Evolutionary conservation across 2,888 invertebrate species (phyloP).

Genomic region (Microctonus brassicae): DNA sequence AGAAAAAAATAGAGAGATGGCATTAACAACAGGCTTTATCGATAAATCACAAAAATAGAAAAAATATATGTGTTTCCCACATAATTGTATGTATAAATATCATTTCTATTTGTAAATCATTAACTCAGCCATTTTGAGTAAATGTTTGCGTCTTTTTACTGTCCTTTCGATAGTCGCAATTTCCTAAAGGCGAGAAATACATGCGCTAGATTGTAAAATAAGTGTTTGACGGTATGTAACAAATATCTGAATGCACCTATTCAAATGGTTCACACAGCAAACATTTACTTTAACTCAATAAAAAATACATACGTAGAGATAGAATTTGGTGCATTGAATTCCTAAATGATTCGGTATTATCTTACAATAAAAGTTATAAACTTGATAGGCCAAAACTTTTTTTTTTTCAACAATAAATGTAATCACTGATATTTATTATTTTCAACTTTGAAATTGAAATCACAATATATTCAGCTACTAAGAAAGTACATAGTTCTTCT

Average conservation of each 20-base stretch:
- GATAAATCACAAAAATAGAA: constrained; percentile 65
- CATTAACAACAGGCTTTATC: constrained; percentile 69
- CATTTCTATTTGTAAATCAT: constrained; percentile 11
- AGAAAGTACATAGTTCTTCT: constrained; percentile 67
- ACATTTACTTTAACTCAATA: constrained; percentile 55
- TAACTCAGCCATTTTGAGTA: constrained; percentile 41
- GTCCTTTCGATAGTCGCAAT: not conserved
- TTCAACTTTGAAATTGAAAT: constrained; percentile 53
- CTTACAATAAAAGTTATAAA: constrained; percentile 33
- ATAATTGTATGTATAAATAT: not conserved
- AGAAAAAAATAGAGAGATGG: constrained; percentile 71
- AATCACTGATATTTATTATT: constrained; percentile 12
- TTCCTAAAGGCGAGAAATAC: not conserved
- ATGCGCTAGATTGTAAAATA: not conserved
- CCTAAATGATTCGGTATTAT: not conserved
- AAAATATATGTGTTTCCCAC: constrained; percentile 53
- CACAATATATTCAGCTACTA: constrained; percentile 67
- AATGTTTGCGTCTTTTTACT: constrained; percentile 53
- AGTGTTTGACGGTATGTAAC: not conserved
- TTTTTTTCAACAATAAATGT: constrained; percentile 25
- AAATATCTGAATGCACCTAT: not conserved
- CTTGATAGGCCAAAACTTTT: constrained; percentile 6
- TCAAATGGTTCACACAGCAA: constrained; percentile 46
- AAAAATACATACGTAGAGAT: not conserved
- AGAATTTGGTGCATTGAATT: not conserved